Percentiles rank a stretch among this genome's conserved stretches.
phyloP scores from a whole-genome alignment of 2,113 vertebrate species.

The Oreotragus oreotragus region DNA sequence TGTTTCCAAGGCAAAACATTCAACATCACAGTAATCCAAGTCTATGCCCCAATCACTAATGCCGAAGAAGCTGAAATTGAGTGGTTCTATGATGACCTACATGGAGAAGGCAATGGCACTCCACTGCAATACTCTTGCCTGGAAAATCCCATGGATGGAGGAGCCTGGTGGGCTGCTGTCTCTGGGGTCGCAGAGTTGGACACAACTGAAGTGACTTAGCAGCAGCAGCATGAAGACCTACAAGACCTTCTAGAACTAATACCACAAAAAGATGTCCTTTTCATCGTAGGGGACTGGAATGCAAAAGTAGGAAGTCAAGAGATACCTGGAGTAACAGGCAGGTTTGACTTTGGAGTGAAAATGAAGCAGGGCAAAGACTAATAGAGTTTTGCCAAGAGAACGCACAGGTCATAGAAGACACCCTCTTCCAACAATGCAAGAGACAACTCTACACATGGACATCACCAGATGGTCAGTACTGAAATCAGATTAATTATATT shows the following conservation, averaged over 20 bases:
- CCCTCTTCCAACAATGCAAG: background rate
- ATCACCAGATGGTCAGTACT: background rate
- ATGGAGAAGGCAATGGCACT: too few relatives aligned
- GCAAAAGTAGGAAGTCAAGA: background rate
- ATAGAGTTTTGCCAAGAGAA: background rate
- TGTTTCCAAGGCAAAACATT: background rate
- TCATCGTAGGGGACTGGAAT: background rate
- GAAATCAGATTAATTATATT: background rate
- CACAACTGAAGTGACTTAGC: too few relatives aligned
- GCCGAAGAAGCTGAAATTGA: background rate
- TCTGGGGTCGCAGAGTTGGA: too few relatives aligned
- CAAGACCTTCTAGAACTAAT: background rate
- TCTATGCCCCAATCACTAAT: background rate
- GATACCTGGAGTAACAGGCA: background rate
- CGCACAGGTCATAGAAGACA: background rate
- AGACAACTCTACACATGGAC: background rate
- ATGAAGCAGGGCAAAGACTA: background rate
- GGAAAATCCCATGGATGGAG: too few relatives aligned
- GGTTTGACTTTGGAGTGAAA: background rate
- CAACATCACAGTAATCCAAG: background rate
- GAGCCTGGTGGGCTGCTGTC: too few relatives aligned
- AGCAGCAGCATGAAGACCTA: background rate
- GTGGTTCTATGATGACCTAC: background rate
- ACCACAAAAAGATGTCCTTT: background rate
- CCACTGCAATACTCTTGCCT: too few relatives aligned